These are phyloP conservation scores for Macaria liturata DNA, from an alignment of 2,888 invertebrate genomes.

Conservation along the genomic window DNA sequence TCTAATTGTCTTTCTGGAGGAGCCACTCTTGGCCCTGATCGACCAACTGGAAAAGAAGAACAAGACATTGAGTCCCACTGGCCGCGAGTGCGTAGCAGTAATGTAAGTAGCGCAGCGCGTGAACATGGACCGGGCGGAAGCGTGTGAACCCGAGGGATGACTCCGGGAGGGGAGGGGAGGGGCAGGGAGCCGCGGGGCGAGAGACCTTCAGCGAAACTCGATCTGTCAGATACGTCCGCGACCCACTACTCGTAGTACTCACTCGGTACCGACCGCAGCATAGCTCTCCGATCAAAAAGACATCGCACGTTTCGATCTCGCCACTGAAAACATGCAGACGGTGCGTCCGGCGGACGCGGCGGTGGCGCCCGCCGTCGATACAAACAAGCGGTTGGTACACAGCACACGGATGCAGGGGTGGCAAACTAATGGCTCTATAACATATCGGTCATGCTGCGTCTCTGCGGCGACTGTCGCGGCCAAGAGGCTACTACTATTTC, in stretches of 20 bases:
- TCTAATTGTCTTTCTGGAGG: constrained; percentile 83
- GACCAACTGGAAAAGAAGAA: constrained; percentile 84
- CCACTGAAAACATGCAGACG: constrained; percentile 75
- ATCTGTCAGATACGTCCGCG: constrained; percentile 64
- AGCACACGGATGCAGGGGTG: constrained; percentile 74
- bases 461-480: constrained; percentile 60
- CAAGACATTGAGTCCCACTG: constrained; percentile 81
- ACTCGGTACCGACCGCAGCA: constrained; percentile 59
- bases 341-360: constrained; percentile 56
- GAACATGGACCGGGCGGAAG: constrained; percentile 75
- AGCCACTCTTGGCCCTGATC: constrained; percentile 84
- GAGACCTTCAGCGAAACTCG: constrained; percentile 82
- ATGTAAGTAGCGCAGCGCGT: constrained; percentile 80
- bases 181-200: constrained; percentile 55
- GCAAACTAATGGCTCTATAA: constrained; percentile 67
- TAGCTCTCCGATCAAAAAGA: constrained; percentile 76
- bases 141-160: constrained; percentile 75
- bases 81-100: constrained; percentile 71
- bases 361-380: constrained; percentile 41
- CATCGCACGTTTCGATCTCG: constrained; percentile 73
- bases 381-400: constrained; percentile 68
- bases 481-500: constrained; percentile 57
- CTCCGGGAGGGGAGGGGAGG: constrained; percentile 42
- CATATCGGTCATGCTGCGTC: constrained; percentile 64
- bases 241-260: constrained; percentile 62